phyloP scores from a whole-genome alignment of 2,888 invertebrate genomes.

The Aquatica leii region DNA sequence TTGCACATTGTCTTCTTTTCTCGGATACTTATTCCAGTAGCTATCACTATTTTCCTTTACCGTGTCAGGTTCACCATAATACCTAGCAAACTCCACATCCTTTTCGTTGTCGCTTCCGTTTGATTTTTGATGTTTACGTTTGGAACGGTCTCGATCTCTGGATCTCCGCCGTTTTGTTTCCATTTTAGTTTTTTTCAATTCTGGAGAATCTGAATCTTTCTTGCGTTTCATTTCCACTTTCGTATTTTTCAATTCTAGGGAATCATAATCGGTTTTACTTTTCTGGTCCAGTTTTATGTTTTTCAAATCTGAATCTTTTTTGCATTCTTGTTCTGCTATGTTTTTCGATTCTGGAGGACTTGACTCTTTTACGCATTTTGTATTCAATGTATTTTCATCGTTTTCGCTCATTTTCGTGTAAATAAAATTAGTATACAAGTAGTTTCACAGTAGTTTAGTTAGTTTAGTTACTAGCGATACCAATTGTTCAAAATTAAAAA shows the following conservation, averaged over 20 bases:
- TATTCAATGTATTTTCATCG: slow-evolving; percentile 3
- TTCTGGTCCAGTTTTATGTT: no score
- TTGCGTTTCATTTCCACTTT: not conserved
- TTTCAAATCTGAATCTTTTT: no score
- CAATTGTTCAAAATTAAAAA: no score
- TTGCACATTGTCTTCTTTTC: slow-evolving; percentile 50
- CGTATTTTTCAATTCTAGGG: no score
- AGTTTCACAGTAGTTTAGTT: no score
- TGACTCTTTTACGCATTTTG: no score
- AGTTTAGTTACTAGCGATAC: no score
- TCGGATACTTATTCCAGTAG: slow-evolving; percentile 59
- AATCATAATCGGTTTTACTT: no score
- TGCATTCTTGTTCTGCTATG: no score
- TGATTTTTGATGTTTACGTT: not conserved
- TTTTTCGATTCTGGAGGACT: no score
- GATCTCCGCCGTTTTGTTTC: not conserved
- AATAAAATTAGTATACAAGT: no score
- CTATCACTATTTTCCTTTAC: slow-evolving; percentile 52
- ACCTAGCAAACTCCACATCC: slow-evolving; percentile 46
- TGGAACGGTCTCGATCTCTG: not conserved
- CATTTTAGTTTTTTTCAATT: not conserved
- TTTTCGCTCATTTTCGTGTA: not conserved
- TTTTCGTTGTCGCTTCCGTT: not conserved
- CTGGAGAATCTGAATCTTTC: not conserved
- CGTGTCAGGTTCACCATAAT: slow-evolving; percentile 55